These are phyloP conservation scores for Tachina fera DNA, from an alignment of 2,888 invertebrate genomes.

Conservation along the genomic window DNA sequence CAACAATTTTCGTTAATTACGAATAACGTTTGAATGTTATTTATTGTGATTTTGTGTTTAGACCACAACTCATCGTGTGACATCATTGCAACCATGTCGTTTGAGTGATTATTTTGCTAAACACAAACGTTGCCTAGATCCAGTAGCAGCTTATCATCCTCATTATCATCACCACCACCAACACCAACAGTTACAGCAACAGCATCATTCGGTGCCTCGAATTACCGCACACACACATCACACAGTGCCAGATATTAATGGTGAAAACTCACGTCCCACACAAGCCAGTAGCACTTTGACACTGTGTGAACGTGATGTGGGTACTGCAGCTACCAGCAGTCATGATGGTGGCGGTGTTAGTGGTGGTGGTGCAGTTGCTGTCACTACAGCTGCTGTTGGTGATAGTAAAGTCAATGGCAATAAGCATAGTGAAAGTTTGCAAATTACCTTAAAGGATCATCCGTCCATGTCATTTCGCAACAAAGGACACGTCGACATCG, in stretches of 20 bases:
- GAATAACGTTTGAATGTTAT: not conserved
- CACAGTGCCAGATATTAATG: constrained; percentile 75
- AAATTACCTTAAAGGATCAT: constrained; percentile 84
- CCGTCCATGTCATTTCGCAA: constrained; percentile 87
- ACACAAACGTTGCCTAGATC: constrained; percentile 79
- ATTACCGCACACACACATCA: constrained; percentile 71
- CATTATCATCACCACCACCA: constrained; percentile 75
- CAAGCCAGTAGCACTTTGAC: constrained; percentile 76
- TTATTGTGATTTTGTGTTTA: constrained; percentile 52
- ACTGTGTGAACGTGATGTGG: constrained; percentile 78
- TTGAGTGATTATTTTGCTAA: constrained; percentile 80
- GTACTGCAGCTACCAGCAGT: constrained; percentile 68
- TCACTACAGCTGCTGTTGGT: constrained; percentile 64
- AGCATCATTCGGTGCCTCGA: constrained; percentile 67
- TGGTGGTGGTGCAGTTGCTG: constrained; percentile 61
- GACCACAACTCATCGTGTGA: constrained; percentile 77
- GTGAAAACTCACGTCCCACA: constrained; percentile 61
- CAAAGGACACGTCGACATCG: constrained; percentile 86
- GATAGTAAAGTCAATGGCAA: constrained; percentile 73
- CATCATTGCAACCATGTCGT: constrained; percentile 80
- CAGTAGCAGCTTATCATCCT: constrained; percentile 75
- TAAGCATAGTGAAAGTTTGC: constrained; percentile 79
- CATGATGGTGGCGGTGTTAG: constrained; percentile 64
- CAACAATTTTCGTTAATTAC: constrained; percentile 22
- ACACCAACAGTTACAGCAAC: constrained; percentile 54